Evolutionary conservation across 1,140 invertebrate genomes (phyloP), one percentile per base, ranked within the genome.

Genomic region (Patella vulgata): DNA sequence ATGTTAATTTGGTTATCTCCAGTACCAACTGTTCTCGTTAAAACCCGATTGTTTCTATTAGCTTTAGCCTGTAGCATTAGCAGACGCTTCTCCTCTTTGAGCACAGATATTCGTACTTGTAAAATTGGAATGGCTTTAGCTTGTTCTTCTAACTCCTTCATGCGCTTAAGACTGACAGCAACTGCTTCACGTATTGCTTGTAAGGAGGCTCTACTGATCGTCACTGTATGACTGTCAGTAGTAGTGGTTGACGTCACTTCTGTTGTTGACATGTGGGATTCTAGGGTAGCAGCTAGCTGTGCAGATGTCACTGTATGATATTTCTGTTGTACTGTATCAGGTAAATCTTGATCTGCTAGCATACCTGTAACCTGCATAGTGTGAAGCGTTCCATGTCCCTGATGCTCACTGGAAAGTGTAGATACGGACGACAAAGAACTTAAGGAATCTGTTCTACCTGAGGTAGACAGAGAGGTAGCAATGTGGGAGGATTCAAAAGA

Each of bases 121-220:
- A 95, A 82, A 71, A 90, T 86, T n/a, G 93, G 93, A 81, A 95
- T 91, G 36, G 88, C 82, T 86, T 93, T 93, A 21, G 93, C 91
- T 86, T 93, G 91, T 79, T 92, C 91, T 84, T 94, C 93, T 61
- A 95, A 84, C 73, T 93, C 91, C 77, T 87, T 89, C 82, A 93
- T 90, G 43, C 90, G 85, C 77, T 91, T 88, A 50, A 94, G 83
- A 74, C 91, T 93, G 17, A 89, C 75, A 1, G 91, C 91, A 91
- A 94, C 91, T 79, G 92, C 90, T 74, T 91, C 88, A 17, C 77
- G 66, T 39, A 78, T 72, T n/a, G 68, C 69, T 30, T 72, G 62
- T 31, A 74, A 47, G 21, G 74, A 75, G 12, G 61, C 63, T 33
- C 51, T 27, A 27, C 52, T 55, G 46, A 59, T 56, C n/a, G 27